Percentiles rank a stretch among this genome's conserved stretches.
These are phyloP conservation scores for Percina caprodes DNA, from an alignment of 2,113 vertebrate genomes.

Conservation along the genomic window DNA sequence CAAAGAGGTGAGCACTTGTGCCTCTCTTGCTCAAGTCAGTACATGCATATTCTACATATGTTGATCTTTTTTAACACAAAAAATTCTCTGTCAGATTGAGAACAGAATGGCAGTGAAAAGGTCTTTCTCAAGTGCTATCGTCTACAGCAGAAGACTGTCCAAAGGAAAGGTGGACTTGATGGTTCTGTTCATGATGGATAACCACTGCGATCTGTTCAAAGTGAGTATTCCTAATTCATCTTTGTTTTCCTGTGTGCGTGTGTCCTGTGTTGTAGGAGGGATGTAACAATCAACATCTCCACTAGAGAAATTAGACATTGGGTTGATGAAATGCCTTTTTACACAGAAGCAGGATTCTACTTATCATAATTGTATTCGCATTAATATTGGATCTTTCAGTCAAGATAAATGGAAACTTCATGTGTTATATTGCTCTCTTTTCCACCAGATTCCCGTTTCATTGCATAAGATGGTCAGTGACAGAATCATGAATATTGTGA, in stretches of 20 bases:
- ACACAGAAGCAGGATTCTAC: background rate
- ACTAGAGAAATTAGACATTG: background rate
- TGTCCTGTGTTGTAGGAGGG: background rate
- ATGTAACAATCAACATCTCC: background rate
- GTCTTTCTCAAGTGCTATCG: conserved; percentile 91
- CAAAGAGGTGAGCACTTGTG: conserved; percentile 86
- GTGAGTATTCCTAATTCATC: conserved; percentile 76
- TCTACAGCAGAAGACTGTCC: conserved; percentile 90
- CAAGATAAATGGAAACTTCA: background rate
- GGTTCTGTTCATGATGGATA: conserved; percentile 95
- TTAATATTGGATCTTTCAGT: background rate
- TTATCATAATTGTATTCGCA: background rate
- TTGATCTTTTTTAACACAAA: conserved; percentile 5
- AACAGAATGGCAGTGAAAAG: conserved; percentile 98
- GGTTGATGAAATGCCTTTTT: conserved; percentile 9
- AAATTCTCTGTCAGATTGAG: conserved; percentile 85
- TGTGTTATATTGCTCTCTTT: conserved; percentile 9
- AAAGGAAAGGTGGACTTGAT: conserved; percentile 97
- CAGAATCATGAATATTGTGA: conserved; percentile 89
- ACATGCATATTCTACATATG: background rate
- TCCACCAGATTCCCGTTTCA: conserved; percentile 88
- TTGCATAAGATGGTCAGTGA: conserved; percentile 96
- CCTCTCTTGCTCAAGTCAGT: background rate
- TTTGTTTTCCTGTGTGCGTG: background rate
- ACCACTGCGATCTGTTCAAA: conserved; percentile 95